Evolutionary conservation across 64 coral and sea anemone species (phyloP), one percentile per base, ranked within the genome.

Genomic region (Acropora yongei): DNA sequence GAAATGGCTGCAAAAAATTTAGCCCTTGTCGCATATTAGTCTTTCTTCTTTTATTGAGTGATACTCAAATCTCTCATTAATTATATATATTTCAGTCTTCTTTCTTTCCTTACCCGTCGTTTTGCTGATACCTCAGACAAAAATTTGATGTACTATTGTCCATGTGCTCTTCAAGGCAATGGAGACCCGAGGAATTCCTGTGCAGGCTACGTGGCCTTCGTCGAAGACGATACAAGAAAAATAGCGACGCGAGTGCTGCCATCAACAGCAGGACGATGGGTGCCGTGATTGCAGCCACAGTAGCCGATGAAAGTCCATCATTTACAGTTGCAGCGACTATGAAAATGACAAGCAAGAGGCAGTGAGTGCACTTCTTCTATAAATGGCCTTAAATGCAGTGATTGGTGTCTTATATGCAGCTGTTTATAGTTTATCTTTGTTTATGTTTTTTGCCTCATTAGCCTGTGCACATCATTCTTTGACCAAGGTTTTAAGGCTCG

Each of bases 191-290:
- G 14, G 82, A 83, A 43, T 57, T 5, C 76, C 49, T 76, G 20
- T 76, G 72, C 1, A 92, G 18, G 7, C 44, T 10, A 47, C 20
- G 16, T 0, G 83, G 74, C 42, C 80, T 86, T 40, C 44, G 74
- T 4, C 18, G 55, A 2, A 3, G 73, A 8, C 83, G 80, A 7
- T 69, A 43, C 75, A 51, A 45, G 2, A 68, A 55, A 3, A 92
- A 61, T 19, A 93, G 43, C 16, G 80, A 16, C 44, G 45, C 44
- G 17, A 93, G 57, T 43, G 43, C 78, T 2, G 50, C 61, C 1
- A 80, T 11, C 1, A 87, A 5, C 5, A 91, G 41, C 5, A 87
- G 19, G 77, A 93, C 68, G 72, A 80, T 49, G 1, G 91, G 91
- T 2, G 87, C 84, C 1, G 77, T 75, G 19, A 93, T 87, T 61